phyloP scores from a whole-genome alignment of 2,113 vertebrate species.

The Sylvietta virens region DNA sequence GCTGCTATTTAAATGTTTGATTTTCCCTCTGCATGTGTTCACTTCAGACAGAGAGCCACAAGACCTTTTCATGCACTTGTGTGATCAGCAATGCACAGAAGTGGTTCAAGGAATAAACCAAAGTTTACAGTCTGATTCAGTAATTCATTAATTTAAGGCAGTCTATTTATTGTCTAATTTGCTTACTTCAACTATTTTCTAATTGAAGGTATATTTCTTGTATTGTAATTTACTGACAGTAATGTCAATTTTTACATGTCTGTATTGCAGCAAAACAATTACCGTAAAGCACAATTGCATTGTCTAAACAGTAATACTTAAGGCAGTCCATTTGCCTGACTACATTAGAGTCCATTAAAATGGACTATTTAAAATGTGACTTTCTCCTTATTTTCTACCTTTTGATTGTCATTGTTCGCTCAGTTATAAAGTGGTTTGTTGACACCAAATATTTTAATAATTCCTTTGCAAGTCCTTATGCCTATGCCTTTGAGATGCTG shows the following conservation, averaged over 20 bases:
- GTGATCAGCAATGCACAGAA: not conserved
- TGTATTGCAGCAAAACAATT: conserved; percentile 33
- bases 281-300: not conserved
- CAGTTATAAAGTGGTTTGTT: conserved; percentile 73
- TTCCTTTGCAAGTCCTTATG: conserved; percentile 76
- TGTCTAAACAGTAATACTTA: conserved; percentile 35
- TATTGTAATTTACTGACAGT: not conserved
- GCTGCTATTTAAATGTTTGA: not conserved
- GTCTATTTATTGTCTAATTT: conserved; percentile 17
- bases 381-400: conserved; percentile 67
- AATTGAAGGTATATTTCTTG: not conserved
- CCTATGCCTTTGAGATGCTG: conserved; percentile 79
- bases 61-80: not conserved
- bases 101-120: not conserved
- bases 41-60: not conserved
- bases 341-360: conserved; percentile 60
- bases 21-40: not conserved
- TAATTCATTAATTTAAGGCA: not conserved
- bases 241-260: not conserved
- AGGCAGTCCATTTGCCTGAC: conserved; percentile 56
- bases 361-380: conserved; percentile 47
- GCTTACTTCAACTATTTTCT: conserved; percentile 12
- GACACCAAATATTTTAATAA: conserved; percentile 79
- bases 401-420: conserved; percentile 69
- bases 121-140: not conserved